Base-by-base conservation (phyloP, 2,888 invertebrate genomes). In the Aleiodes leptofemur region DNA sequence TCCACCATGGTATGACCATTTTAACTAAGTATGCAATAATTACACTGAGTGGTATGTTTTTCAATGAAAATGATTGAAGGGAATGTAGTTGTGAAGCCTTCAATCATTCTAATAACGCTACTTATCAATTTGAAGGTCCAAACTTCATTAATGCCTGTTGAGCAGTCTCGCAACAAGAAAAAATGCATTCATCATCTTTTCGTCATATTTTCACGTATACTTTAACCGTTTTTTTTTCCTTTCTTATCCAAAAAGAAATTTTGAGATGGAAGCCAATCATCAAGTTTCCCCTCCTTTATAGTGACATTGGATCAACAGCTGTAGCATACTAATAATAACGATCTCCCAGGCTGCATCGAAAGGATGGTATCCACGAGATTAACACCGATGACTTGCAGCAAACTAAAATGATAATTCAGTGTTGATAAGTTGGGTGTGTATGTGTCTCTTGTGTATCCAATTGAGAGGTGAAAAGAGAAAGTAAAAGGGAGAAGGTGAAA, bases 371-470 rank as follows among this genome's bases (percentile, higher is more conserved):
- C 48, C 48, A 14, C 31, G 9, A 61, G 51, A 72, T 72, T 72
- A 61, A 61, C 38, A 16, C 38, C 14, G 53, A 43, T 72, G 61
- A 72, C 61, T 72, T 72, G 61, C 72, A 72, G 13, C 53, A 38
- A 38, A 8, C 23, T 48, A 48, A 34, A 48, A 64, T 64, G 64
- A 64, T 34, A 38, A 64, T 64, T 64, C 64, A 48, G 11, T 14
- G 43, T 48, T 48, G 43, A 64, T 64, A 64, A 64, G 43, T 64
- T 43, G 4, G 43, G 34, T 34, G 34, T 34, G 34, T 23, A 5
- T 61, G 38, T 61, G 61, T 61, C 61, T 38, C 38, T 61, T 38
- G 61, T 61, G 9, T 48, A 13, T 64, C 14, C 11, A 43, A 64
- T 61, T 61, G 38, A 31, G 3, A 13, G 1, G 38, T 64, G 16